phyloP scores from a whole-genome alignment of 2,113 vertebrate genomes.

The Bagarius yarrelli region DNA sequence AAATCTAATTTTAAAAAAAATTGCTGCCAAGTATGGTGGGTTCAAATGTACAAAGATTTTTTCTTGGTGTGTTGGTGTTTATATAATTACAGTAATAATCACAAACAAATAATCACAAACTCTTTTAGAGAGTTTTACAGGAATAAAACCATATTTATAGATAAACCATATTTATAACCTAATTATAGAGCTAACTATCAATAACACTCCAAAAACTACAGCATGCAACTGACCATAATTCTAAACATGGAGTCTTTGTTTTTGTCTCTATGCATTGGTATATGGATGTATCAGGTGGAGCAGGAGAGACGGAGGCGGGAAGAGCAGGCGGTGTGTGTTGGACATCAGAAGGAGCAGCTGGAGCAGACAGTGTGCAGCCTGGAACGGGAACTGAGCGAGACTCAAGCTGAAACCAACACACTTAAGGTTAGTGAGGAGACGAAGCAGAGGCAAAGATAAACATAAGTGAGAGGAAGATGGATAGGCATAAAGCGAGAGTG shows the following conservation, averaged over 20 bases:
- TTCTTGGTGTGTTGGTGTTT: no score
- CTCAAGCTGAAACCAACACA: constrained; percentile 60
- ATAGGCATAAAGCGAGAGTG: not conserved
- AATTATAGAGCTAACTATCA: not conserved
- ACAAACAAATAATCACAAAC: no score
- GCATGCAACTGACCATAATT: constrained; percentile 33
- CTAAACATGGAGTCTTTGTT: constrained; percentile 32
- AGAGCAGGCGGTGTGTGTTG: constrained; percentile 51
- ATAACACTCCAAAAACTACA: not conserved
- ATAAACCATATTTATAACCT: no score
- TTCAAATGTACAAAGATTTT: no score
- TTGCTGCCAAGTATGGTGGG: no score
- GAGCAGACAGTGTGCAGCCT: constrained; percentile 57
- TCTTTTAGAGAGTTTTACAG: no score
- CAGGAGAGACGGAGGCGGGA: constrained; percentile 66
- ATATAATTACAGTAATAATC: no score
- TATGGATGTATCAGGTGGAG: constrained; percentile 64
- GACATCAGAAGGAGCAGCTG: constrained; percentile 63
- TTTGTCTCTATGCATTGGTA: constrained; percentile 4
- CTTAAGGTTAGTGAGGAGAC: constrained; percentile 59
- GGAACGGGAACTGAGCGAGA: constrained; percentile 63
- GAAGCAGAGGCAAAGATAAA: not conserved
- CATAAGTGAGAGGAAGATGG: constrained; percentile 41
- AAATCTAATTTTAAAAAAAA: no score
- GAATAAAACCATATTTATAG: not conserved